Conservation (phyloP, 2,888 invertebrate species). For the Pachymerium ferrugineum region DNA sequence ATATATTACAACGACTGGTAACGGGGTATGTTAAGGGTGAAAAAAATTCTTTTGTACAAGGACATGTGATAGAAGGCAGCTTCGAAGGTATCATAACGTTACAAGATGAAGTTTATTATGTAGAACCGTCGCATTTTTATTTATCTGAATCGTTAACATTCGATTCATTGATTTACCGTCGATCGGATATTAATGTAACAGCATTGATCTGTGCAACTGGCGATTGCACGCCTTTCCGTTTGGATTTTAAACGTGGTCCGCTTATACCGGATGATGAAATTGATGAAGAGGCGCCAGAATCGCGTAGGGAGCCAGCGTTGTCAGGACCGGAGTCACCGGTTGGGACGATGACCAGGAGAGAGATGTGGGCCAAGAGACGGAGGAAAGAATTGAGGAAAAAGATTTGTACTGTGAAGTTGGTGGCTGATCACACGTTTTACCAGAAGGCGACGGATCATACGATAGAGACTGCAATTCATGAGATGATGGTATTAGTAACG, state of each 20-base stretch:
- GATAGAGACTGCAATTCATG: background rate
- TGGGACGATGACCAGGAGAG: background rate
- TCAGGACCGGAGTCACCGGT: too few relatives aligned
- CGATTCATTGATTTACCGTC: constrained; percentile 1
- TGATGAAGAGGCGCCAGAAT: background rate
- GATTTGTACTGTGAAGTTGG: constrained; percentile 6
- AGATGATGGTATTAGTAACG: background rate
- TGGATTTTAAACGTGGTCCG: background rate
- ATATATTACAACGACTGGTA: background rate
- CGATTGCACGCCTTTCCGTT: constrained; percentile 6
- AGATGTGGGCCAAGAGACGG: background rate
- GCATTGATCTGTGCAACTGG: background rate
- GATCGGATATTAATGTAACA: constrained; percentile 12
- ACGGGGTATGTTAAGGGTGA: background rate
- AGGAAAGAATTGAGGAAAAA: background rate
- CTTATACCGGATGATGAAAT: background rate
- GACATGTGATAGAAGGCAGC: background rate
- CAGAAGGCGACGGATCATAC: background rate
- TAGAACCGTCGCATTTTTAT: background rate
- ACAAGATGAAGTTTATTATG: background rate
- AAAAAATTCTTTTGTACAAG: background rate
- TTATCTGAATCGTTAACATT: background rate
- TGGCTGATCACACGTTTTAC: constrained; percentile 27
- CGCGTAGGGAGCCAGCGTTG: background rate
- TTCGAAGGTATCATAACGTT: constrained; percentile 24